A percentile compares a stretch with the other conserved stretches of the same genome.
phyloP scores from a whole-genome alignment of 2,113 vertebrate species.

The Atlantisia rogersi region DNA sequence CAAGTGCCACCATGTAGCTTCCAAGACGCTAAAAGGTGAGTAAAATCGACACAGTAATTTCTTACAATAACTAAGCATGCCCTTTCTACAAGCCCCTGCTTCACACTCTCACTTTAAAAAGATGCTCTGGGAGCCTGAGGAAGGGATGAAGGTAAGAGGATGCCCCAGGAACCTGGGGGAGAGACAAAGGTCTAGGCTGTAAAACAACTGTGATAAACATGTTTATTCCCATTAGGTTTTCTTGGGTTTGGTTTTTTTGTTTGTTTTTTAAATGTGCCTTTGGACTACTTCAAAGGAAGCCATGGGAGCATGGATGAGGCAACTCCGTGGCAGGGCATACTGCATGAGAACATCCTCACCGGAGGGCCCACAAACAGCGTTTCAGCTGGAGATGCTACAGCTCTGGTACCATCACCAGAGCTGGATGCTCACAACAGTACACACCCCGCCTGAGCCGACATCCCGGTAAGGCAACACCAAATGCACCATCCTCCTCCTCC shows the following conservation, averaged over 20 bases:
- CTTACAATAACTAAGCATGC: background rate
- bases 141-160: background rate
- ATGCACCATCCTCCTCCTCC: background rate
- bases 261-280: background rate
- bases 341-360: background rate
- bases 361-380: rapidly evolving
- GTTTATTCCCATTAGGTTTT: background rate
- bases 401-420: background rate
- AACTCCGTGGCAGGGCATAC: background rate
- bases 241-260: too few relatives aligned
- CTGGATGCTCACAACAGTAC: background rate
- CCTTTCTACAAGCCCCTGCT: background rate
- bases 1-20: background rate
- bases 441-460: background rate
- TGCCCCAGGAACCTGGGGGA: background rate
- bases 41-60: background rate
- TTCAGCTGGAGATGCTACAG: rapidly evolving
- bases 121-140: background rate
- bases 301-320: background rate
- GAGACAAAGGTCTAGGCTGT: background rate
- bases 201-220: background rate
- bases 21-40: background rate
- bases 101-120: background rate
- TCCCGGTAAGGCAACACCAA: background rate
- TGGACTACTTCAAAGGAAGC: background rate